Percentiles rank a stretch among this genome's conserved stretches.
Evolutionary conservation across 1,140 invertebrate genomes (phyloP).

Genomic region (Drosophila sechellia): DNA sequence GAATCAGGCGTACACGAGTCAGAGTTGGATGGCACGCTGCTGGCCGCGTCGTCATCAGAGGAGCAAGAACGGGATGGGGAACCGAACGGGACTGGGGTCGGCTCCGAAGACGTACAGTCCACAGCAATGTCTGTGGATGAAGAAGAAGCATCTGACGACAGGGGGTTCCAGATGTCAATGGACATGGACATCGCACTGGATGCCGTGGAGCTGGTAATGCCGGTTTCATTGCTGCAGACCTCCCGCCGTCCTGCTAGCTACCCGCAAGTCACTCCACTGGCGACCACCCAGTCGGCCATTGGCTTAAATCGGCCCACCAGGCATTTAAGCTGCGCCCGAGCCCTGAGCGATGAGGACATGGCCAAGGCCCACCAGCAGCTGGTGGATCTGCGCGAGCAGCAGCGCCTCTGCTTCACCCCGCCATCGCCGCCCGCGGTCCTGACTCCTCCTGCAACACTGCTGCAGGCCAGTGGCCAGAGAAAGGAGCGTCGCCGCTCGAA

Average conservation of each 20-base stretch:
- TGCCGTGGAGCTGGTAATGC: slow-evolving; percentile 2
- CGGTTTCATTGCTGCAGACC: background rate
- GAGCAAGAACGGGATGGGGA: background rate
- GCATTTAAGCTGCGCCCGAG: background rate
- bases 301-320: slow-evolving; percentile 10
- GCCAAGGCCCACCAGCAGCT: slow-evolving; percentile 46
- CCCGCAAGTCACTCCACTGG: background rate
- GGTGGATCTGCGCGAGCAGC: slow-evolving; percentile 41
- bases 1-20: background rate
- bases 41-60: background rate
- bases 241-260: slow-evolving; percentile 13
- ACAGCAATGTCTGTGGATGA: background rate
- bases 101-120: background rate
- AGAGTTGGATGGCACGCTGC: background rate
- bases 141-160: background rate
- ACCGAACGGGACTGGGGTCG: background rate
- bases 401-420: slow-evolving; percentile 7
- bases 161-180: background rate
- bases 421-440: background rate
- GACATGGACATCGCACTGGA: slow-evolving; percentile 2
- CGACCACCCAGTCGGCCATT: background rate
- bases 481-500: slow-evolving; percentile 24
- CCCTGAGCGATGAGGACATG: slow-evolving; percentile 38
- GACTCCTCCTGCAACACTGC: background rate
- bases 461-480: slow-evolving; percentile 2